Base-by-base conservation (phyloP, 2,113 vertebrate genomes). In the Cygnus atratus region DNA sequence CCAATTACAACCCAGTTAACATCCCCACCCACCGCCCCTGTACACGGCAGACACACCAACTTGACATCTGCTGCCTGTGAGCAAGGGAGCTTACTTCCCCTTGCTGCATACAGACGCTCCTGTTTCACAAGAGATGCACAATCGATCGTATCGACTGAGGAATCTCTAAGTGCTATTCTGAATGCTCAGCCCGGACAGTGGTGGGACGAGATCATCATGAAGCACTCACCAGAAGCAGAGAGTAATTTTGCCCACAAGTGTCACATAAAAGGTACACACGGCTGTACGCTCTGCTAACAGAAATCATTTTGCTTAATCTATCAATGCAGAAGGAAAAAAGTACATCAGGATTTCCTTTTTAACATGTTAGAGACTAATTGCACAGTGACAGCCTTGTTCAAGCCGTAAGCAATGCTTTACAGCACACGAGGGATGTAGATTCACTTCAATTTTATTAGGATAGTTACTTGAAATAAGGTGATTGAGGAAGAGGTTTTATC, bases 381-480 rank as follows among this genome's bases (percentile, higher is more conserved):
- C 84, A 87, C 35, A 73, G 48, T 52, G 8, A 29, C 3, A 85
- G 72, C 37, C 3, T 70, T 29, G 26, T 73, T 92, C 62, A 79
- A 79, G 59, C 41, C 77, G 50, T 37, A 82, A 87, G 80, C 70
- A 92, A 79, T 29, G 29, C 13, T 92, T 79, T 31, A 41, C 1
- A 11, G 71, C 48, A 92, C 54, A 44, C 7, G 9, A 79, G 71
- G 31, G 33, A 87, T 35, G 52, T 1, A 78, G 43, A 84, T 19
- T 58, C 17, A 24, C 70, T 92, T 78, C 75, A 87, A 74, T 92
- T 90, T 89, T 82, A 95, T 84, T 79, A 93, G 37, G 35, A 43
- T 19, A 70, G 37, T 82, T 90, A 90, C 37, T 88, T 62, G 70
- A 92, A 92, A 88, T 55, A 59, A 78, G 54, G 31, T 87, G 86